phyloP scores from a whole-genome alignment of 1,140 invertebrate species.

The Brachionus angularis region DNA sequence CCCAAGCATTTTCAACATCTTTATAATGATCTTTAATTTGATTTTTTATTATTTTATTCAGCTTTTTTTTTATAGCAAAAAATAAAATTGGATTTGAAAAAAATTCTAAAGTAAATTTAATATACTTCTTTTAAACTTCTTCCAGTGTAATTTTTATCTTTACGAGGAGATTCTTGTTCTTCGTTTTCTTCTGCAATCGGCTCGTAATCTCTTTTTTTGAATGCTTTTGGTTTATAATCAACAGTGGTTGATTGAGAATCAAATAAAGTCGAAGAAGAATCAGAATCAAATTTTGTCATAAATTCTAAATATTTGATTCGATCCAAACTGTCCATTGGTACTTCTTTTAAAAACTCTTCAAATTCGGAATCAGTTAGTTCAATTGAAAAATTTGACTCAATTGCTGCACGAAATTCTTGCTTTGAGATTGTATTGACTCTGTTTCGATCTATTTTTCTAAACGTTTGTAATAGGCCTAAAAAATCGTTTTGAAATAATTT shows the following conservation, averaged over 20 bases:
- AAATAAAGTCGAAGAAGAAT: conserved; percentile 47
- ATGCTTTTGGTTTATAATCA: conserved; percentile 8
- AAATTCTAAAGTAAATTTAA: neutral
- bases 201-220: conserved; percentile 10
- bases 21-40: conserved; percentile 50
- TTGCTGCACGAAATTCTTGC: conserved; percentile 56
- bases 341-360: conserved; percentile 50
- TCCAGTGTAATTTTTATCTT: neutral
- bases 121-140: conserved; percentile 3
- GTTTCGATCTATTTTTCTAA: conserved; percentile 55
- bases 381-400: conserved; percentile 54
- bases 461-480: conserved; percentile 55
- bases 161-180: neutral
- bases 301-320: conserved; percentile 56
- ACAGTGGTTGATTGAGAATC: conserved; percentile 12
- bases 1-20: conserved; percentile 52
- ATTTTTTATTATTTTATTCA: conserved; percentile 48
- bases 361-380: conserved; percentile 55
- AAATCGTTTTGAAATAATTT: conserved; percentile 58
- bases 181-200: conserved; percentile 31
- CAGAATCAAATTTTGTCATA: conserved; percentile 57
- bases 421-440: conserved; percentile 51
- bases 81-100: neutral
- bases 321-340: conserved; percentile 54
- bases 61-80: neutral